Evolutionary conservation across 2,888 invertebrate species (phyloP).

Genomic region (Ophion obscuratus): DNA sequence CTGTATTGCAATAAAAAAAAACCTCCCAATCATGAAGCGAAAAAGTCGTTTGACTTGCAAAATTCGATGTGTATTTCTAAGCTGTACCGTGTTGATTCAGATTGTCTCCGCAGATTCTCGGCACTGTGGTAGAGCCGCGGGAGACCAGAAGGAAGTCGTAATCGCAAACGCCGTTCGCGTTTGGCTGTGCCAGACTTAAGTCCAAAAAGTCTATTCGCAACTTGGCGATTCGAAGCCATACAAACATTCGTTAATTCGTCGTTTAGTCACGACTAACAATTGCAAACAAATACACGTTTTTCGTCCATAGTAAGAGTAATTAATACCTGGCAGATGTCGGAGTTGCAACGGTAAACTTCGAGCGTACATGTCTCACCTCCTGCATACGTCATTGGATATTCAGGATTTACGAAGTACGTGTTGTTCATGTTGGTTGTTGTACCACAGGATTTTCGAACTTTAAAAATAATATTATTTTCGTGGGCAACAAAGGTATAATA

Average conservation of each 20-base stretch:
- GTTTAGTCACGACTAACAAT: neutral
- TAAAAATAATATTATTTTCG: constrained; percentile 66
- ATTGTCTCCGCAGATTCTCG: constrained; percentile 92
- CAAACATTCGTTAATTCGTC: neutral
- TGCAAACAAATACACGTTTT: neutral
- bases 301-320: constrained; percentile 12
- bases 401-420: constrained; percentile 93
- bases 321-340: constrained; percentile 89
- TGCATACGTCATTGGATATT: constrained; percentile 89
- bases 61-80: neutral
- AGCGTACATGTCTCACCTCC: constrained; percentile 90
- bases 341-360: constrained; percentile 89
- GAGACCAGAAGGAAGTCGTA: constrained; percentile 90
- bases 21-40: neutral
- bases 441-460: constrained; percentile 91
- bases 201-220: constrained; percentile 92
- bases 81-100: constrained; percentile 89
- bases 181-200: constrained; percentile 89
- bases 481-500: neutral
- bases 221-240: constrained; percentile 81
- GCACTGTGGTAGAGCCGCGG: constrained; percentile 89
- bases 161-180: constrained; percentile 89
- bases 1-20: constrained; percentile 72
- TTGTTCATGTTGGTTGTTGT: constrained; percentile 90
- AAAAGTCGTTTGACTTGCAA: neutral